Evolutionary conservation across 1,140 invertebrate genomes (phyloP), one percentile per base, ranked within the genome.

Genomic region (Radopholus similis): DNA sequence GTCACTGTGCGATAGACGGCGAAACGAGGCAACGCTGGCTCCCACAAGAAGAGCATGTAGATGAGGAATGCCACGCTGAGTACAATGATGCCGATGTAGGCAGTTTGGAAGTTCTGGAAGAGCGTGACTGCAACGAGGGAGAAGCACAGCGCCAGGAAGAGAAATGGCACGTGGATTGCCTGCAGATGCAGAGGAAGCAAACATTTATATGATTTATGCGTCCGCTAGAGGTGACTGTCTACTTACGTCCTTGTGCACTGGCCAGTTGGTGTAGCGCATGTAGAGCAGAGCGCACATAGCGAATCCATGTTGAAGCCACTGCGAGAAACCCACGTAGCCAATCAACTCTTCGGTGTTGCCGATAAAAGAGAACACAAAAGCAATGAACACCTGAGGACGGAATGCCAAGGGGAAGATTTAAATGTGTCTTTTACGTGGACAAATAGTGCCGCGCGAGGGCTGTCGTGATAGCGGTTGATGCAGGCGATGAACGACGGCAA

Each of bases 401-500:
- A 21, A 4, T 2, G 5, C 2, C n/a, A 54, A 34, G 58, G 26
- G n/a, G 38, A n/a, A n/a, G n/a, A n/a, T n/a, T n/a, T n/a, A n/a
- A n/a, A n/a, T n/a, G n/a, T n/a, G n/a, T n/a, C n/a, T n/a, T 51
- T 34, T 35, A 68, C 68, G 59, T 75, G 72, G 35, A 74, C 55
- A 15, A 77, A 2, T n/a, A 75, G 34, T 6, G 73, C 73, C 35
- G 64, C 55, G 28, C 73, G 73, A 3, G 73, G 73, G 38, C 40
- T 55, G 51, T 77, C 68, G 51, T 76, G 56, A 34, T 53, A 32
- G 15, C 13, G 23, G 49, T 81, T 82, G 26, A 75, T 38, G 42
- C 71, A 74, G 18, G 42, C 51, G 5, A 80, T 54, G 54, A 73
- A 74, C 2, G 72, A 40, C 8, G 78, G 79, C 11, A 82, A 56